phyloP scores from a whole-genome alignment of 2,113 vertebrate genomes.

The Sinocyclocheilus anshuiensis region DNA sequence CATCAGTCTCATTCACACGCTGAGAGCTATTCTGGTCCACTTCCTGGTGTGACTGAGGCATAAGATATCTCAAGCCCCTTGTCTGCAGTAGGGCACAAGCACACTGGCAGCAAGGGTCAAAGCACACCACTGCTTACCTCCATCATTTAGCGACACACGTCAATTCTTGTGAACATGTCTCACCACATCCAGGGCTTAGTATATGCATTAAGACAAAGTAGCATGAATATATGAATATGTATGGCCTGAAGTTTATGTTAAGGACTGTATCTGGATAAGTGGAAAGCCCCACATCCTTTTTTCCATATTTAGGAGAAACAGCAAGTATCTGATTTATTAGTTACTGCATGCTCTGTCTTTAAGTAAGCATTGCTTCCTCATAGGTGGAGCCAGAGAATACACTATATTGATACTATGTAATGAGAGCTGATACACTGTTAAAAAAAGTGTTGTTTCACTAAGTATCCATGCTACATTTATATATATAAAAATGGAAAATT shows the following conservation, averaged over 20 bases:
- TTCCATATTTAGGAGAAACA: neutral
- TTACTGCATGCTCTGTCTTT: neutral
- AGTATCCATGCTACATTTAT: neutral
- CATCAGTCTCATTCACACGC: constrained; percentile 35
- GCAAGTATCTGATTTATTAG: neutral
- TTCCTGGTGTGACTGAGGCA: constrained; percentile 45
- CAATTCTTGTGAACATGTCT: constrained; percentile 18
- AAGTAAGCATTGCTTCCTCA: neutral
- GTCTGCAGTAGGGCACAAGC: constrained; percentile 28
- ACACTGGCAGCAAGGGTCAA: constrained; percentile 33
- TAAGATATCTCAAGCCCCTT: constrained; percentile 33
- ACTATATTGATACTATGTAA: neutral
- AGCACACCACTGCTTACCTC: neutral
- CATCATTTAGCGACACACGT: neutral
- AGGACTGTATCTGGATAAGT: neutral
- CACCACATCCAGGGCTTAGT: neutral
- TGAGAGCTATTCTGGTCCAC: constrained; percentile 44
- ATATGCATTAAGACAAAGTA: neutral
- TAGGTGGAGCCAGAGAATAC: neutral
- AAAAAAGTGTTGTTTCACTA: neutral
- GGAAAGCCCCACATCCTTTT: neutral
- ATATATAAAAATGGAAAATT: neutral
- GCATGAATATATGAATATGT: neutral
- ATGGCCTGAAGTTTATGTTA: neutral
- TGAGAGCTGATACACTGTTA: neutral